Evolutionary conservation across 2,888 invertebrate species (phyloP).

Genomic region (Ceriagrion tenellum): DNA sequence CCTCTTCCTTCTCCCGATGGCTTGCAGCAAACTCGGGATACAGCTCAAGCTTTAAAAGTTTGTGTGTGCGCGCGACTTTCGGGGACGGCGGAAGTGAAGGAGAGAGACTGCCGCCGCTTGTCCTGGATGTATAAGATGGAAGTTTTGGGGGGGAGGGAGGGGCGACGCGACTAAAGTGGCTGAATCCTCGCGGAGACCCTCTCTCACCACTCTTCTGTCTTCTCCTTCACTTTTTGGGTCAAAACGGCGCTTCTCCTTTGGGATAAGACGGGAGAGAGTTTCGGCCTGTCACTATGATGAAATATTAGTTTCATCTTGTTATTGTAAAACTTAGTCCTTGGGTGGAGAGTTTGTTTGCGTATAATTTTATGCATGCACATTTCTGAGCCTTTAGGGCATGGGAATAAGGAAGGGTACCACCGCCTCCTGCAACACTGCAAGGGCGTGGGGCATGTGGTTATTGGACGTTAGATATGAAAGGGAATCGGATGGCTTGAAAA

Average conservation of each 20-base stretch:
- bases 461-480: too few species aligned
- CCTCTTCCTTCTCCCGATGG: background rate
- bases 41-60: background rate
- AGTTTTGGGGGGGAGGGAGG: background rate
- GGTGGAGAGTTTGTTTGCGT: background rate
- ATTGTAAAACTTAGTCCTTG: background rate
- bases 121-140: background rate
- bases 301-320: background rate
- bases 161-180: background rate
- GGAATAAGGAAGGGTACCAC: too few species aligned
- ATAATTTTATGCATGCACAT: too few species aligned
- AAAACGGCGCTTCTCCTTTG: too few species aligned
- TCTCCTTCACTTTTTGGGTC: background rate
- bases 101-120: background rate
- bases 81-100: background rate
- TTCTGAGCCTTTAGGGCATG: too few species aligned
- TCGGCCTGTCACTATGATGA: background rate
- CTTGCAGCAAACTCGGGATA: slow-evolving; percentile 1
- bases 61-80: background rate
- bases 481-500: too few species aligned
- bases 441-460: too few species aligned
- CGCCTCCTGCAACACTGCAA: too few species aligned
- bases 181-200: background rate
- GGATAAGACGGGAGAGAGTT: background rate
- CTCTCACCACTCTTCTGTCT: background rate